These are phyloP conservation scores for Lepilemur ruficaudatus DNA, from an alignment of 2,797 vertebrate species.

Conservation along the genomic window DNA sequence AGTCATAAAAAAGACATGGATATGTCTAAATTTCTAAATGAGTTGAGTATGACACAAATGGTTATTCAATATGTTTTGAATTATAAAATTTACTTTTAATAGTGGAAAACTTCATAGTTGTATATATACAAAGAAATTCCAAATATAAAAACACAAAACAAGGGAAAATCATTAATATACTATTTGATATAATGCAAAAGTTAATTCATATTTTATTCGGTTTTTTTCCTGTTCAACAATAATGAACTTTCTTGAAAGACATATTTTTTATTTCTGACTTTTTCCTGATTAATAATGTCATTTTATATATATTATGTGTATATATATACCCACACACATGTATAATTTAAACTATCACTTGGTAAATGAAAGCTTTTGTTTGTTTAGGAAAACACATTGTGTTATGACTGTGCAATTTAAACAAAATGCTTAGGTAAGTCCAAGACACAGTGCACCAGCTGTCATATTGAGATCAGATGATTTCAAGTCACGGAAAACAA, in stretches of 20 bases:
- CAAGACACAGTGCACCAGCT: constrained; percentile 91
- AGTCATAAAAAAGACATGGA: not conserved
- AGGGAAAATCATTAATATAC: not conserved
- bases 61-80: not conserved
- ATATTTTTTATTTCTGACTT: not conserved
- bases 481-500: constrained; percentile 88
- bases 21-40: not conserved
- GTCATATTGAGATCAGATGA: constrained; percentile 87
- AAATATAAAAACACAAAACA: not conserved
- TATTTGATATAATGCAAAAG: accelerated
- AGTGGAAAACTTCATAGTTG: not conserved
- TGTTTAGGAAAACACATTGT: constrained; percentile 86
- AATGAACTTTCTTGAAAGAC: not conserved
- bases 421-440: constrained; percentile 83
- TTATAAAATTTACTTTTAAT: not conserved
- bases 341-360: constrained; percentile 83
- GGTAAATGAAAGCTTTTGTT: constrained; percentile 88
- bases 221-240: not conserved
- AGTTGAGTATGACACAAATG: not conserved
- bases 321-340: not conserved
- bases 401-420: constrained; percentile 85
- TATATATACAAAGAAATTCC: not conserved
- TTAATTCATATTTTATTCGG: not conserved
- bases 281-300: not conserved
- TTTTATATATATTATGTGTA: not conserved